Conservation (phyloP, 2,113 vertebrate genomes). For the rat (Rattus norvegicus) region GRCr8 NC_086025.1:23064501-23065000, state of each 20-base stretch:
- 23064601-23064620: background rate
- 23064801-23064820: background rate
- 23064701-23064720: constrained; percentile 18
- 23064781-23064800: background rate
- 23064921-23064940: background rate
- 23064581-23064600: background rate
- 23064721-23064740: background rate
- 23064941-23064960: background rate
- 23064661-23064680: background rate
- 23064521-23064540: background rate
- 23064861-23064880: background rate
- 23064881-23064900: background rate
- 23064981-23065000: background rate
- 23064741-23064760: background rate
- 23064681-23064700: background rate
- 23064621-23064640: background rate
- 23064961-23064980: background rate
- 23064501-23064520: background rate
- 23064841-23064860: background rate
- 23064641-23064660: background rate
- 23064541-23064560: accelerated
- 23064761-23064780: background rate
- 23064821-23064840: background rate
- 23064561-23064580: too few species aligned
- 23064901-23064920: background rate